phyloP scores from a whole-genome alignment of 2,113 vertebrate species.

The Gavialis gangeticus region DNA sequence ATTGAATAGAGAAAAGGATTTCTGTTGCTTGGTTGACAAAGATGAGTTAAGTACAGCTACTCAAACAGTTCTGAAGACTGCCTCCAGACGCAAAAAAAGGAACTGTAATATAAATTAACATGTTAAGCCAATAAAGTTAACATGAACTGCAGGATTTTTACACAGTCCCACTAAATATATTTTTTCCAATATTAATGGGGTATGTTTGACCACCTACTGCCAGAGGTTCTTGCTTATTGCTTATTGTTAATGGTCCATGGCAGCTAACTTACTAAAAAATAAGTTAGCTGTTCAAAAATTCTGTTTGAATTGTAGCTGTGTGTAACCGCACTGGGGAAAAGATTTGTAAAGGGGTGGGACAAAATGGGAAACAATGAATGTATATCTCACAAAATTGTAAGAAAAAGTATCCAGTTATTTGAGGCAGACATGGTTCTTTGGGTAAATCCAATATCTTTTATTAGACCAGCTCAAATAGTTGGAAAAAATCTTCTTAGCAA shows the following conservation, averaged over 20 bases:
- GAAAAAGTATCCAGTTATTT: background rate
- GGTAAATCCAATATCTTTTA: too few species aligned
- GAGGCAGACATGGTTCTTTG: background rate
- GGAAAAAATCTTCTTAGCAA: too few species aligned
- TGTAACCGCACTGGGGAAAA: background rate
- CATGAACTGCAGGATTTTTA: background rate
- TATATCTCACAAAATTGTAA: background rate
- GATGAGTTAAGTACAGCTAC: background rate
- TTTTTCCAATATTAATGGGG: background rate
- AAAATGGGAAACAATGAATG: background rate
- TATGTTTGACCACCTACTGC: background rate
- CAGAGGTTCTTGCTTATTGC: background rate
- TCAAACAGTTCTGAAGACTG: background rate
- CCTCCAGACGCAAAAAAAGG: background rate
- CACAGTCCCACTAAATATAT: background rate
- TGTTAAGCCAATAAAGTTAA: background rate
- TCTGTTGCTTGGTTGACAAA: background rate
- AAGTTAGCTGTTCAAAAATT: background rate
- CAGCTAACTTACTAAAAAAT: background rate
- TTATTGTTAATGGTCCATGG: background rate
- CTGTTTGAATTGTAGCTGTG: background rate
- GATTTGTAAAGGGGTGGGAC: background rate
- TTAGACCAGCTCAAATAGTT: too few species aligned
- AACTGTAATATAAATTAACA: background rate
- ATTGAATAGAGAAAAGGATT: background rate